Conservation (phyloP, 1,140 invertebrate species). For the Aporrectodea caliginosa region DNA sequence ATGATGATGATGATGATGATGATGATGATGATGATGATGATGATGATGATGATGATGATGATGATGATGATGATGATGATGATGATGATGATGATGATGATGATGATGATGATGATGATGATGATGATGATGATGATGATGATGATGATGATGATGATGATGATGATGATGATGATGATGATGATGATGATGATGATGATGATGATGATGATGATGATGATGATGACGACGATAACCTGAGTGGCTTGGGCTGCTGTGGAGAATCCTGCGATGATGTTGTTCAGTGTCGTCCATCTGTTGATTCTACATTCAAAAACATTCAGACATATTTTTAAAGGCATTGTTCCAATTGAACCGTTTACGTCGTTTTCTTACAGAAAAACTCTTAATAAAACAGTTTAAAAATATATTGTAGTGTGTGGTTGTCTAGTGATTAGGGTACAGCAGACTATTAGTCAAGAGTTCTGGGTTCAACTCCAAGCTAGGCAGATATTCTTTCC, state of each 20-base stretch:
- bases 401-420: too few species aligned
- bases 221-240: constrained; percentile 2
- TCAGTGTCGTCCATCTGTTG: neutral
- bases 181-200: constrained; percentile 10
- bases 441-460: too few species aligned
- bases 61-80: constrained; percentile 10
- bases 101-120: constrained; percentile 9
- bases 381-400: too few species aligned
- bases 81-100: constrained; percentile 9
- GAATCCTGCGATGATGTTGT: neutral
- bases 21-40: constrained; percentile 9
- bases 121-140: constrained; percentile 10
- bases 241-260: neutral
- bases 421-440: too few species aligned
- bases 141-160: constrained; percentile 9
- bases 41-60: constrained; percentile 9
- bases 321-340: too few species aligned
- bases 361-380: too few species aligned
- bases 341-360: too few species aligned
- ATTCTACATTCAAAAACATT: too few species aligned
- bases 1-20: constrained; percentile 10
- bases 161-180: constrained; percentile 9
- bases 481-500: too few species aligned
- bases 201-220: constrained; percentile 9
- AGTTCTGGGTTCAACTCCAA: too few species aligned